phyloP scores from a whole-genome alignment of 92 coral and sea anemone species.

The Umimayanthus kanabou region DNA sequence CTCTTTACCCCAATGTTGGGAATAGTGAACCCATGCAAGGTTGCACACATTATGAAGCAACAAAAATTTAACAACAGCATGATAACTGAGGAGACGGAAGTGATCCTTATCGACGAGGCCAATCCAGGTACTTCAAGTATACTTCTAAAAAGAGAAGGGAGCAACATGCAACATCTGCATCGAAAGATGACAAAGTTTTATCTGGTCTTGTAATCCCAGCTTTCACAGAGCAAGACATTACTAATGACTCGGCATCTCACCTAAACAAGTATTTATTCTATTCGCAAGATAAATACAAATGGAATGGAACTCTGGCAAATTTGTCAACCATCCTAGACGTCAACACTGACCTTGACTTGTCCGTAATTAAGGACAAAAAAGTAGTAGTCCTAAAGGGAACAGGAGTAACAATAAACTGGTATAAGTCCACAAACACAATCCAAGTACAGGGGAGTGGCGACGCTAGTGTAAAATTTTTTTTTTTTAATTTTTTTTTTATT shows the following conservation, averaged over 20 bases:
- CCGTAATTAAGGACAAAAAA: neutral
- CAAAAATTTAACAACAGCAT: neutral
- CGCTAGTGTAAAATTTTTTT: constrained; percentile 2
- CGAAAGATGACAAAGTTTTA: too few species aligned
- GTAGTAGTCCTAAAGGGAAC: neutral
- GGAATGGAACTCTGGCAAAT: neutral
- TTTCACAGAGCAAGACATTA: neutral
- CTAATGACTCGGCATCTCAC: neutral
- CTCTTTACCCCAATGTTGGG: neutral
- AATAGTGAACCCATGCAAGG: neutral
- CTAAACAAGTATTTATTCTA: neutral
- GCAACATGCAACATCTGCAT: too few species aligned
- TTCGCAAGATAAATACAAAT: neutral
- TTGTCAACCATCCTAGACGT: too few species aligned
- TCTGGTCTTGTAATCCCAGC: neutral
- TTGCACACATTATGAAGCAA: neutral
- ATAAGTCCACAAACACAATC: neutral
- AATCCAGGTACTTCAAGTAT: too few species aligned
- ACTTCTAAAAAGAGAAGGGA: too few species aligned
- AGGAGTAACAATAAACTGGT: neutral
- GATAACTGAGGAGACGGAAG: too few species aligned
- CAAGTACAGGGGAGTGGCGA: neutral
- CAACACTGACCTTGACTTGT: neutral
- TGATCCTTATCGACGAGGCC: too few species aligned
- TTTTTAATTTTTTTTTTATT: too few species aligned